A percentile compares a stretch with the other conserved stretches of the same genome.
Conservation (phyloP, 2,797 vertebrate species). For the Euthynnus affinis region DNA sequence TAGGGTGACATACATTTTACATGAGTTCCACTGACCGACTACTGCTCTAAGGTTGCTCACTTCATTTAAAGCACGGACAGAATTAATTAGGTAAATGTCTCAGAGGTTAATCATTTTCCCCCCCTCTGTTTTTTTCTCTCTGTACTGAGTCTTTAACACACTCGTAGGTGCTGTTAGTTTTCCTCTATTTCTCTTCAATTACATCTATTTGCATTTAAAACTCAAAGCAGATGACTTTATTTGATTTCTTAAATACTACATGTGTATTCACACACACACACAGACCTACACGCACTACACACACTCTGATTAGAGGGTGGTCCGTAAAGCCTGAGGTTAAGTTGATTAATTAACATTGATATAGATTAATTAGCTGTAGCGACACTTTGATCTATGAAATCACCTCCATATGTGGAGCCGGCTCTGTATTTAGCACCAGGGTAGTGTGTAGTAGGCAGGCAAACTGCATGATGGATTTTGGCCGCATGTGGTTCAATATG, state of each 20-base stretch:
- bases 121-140: constrained; percentile 38
- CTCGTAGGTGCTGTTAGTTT: constrained; percentile 4
- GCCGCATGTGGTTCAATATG: neutral
- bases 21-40: constrained; percentile 76
- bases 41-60: constrained; percentile 75
- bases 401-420: constrained; percentile 74
- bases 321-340: constrained; percentile 79
- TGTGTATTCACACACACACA: constrained; percentile 16
- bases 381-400: constrained; percentile 80
- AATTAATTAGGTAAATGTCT: constrained; percentile 84
- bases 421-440: constrained; percentile 43
- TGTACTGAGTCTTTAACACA: constrained; percentile 37
- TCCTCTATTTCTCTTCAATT: constrained; percentile 35
- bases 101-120: constrained; percentile 80
- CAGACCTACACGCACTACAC: constrained; percentile 34
- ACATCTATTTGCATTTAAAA: constrained; percentile 66
- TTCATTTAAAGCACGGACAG: constrained; percentile 77
- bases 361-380: constrained; percentile 82
- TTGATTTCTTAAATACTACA: constrained; percentile 45
- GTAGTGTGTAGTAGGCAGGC: constrained; percentile 18
- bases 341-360: constrained; percentile 84
- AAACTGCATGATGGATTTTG: constrained; percentile 8
- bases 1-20: constrained; percentile 82
- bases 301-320: constrained; percentile 70
- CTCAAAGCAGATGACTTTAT: constrained; percentile 44